phyloP scores from a whole-genome alignment of 2,888 invertebrate genomes.

The Drosophila heteroneura region DNA sequence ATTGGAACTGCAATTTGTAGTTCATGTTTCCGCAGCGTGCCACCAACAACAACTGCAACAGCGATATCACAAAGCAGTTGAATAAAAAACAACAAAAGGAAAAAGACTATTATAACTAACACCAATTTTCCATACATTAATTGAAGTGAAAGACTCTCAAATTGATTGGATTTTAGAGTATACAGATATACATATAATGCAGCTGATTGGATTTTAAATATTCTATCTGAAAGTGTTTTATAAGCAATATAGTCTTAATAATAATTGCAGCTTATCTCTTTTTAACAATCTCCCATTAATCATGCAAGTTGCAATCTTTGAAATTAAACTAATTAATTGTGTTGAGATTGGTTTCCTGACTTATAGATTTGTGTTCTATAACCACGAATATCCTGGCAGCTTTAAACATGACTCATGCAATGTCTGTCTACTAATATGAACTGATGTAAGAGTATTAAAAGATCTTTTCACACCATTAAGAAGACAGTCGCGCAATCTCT shows the following conservation, averaged over 20 bases:
- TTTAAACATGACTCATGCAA: neutral
- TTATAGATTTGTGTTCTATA: neutral
- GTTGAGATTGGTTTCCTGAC: neutral
- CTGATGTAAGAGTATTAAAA: slow-evolving; percentile 1
- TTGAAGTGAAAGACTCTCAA: neutral
- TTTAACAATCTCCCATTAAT: neutral
- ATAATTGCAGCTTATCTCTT: neutral
- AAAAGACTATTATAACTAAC: slow-evolving; percentile 1
- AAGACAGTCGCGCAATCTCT: slow-evolving; percentile 15
- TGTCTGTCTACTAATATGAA: neutral
- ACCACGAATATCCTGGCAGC: neutral
- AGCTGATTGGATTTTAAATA: neutral
- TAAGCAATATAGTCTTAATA: neutral
- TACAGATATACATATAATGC: neutral
- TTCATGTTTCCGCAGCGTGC: slow-evolving; percentile 68
- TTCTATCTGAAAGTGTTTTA: neutral
- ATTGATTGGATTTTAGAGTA: neutral
- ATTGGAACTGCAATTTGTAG: slow-evolving; percentile 67
- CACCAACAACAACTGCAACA: slow-evolving; percentile 35
- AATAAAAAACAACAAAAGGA: slow-evolving; percentile 19
- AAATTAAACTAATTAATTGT: neutral
- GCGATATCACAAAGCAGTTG: slow-evolving; percentile 10
- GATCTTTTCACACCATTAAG: slow-evolving; percentile 49
- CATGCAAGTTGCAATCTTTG: neutral
- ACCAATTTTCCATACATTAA: slow-evolving; percentile 3